Percentiles rank a stretch among this genome's conserved stretches.
Conservation (phyloP, 2,797 vertebrate genomes). For the Syndactyla subalaris region DNA sequence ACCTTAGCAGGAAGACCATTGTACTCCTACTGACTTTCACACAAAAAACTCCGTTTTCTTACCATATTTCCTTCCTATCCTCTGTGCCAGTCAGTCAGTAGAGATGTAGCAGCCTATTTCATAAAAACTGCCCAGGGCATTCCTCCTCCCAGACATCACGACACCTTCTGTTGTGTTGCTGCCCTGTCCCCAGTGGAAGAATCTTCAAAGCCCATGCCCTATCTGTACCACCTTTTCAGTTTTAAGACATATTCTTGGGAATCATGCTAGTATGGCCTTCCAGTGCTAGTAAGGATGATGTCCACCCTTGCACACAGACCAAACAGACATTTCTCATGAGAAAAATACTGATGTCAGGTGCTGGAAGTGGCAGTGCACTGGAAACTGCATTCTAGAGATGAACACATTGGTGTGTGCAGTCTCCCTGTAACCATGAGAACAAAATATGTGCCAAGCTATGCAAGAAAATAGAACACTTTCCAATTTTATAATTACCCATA, state of each 20-base stretch:
- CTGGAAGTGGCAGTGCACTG: background rate
- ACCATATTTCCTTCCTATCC: background rate
- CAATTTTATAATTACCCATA: background rate
- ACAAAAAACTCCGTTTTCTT: background rate
- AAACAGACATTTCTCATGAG: background rate
- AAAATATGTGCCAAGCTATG: background rate
- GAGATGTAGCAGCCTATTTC: background rate
- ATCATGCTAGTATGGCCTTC: background rate
- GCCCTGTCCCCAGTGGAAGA: background rate
- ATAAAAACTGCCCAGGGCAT: background rate
- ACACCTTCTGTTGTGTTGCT: background rate
- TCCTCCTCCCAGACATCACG: rapidly evolving
- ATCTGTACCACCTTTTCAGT: background rate
- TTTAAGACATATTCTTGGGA: background rate
- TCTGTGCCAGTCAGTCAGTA: background rate
- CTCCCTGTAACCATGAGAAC: background rate
- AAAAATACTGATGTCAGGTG: background rate
- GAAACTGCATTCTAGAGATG: background rate
- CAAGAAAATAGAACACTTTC: background rate
- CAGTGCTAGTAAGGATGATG: background rate
- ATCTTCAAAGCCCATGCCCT: background rate
- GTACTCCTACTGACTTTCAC: background rate
- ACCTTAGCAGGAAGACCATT: background rate
- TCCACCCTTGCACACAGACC: background rate
- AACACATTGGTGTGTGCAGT: background rate